A percentile compares a stretch with the other conserved stretches of the same genome.
phyloP scores from a whole-genome alignment of 35 echinoderm and acorn worm species.

The Stichopus chloronotus region DNA sequence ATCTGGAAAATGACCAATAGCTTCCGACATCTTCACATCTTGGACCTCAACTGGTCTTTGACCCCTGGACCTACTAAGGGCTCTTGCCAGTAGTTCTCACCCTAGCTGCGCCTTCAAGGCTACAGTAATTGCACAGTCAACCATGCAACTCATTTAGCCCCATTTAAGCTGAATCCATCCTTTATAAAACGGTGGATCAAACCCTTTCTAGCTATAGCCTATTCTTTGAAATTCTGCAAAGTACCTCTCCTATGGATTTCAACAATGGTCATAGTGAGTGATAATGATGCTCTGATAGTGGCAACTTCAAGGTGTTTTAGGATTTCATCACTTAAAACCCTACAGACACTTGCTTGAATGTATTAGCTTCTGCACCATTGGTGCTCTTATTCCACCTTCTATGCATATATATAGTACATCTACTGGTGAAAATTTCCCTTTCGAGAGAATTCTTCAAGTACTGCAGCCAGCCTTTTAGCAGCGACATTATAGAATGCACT shows the following conservation, averaged over 20 bases:
- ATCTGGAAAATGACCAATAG: no score
- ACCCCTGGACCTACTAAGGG: no score
- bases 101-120: neutral
- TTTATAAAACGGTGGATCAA: neutral
- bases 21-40: no score
- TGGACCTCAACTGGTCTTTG: no score
- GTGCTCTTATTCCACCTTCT: no score
- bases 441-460: no score
- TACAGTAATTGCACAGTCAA: neutral
- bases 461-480: no score
- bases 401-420: no score
- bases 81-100: neutral
- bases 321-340: neutral
- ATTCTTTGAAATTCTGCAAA: neutral
- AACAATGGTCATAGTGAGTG: neutral
- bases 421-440: no score
- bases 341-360: constrained; percentile 3
- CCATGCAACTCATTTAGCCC: neutral
- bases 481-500: no score
- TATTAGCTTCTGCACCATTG: neutral
- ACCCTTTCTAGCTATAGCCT: neutral
- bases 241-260: neutral
- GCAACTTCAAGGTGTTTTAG: neutral
- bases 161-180: neutral
- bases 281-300: neutral